Evolutionary conservation across 2,888 invertebrate genomes (phyloP).

Genomic region (Agrenia bidenticulata): DNA sequence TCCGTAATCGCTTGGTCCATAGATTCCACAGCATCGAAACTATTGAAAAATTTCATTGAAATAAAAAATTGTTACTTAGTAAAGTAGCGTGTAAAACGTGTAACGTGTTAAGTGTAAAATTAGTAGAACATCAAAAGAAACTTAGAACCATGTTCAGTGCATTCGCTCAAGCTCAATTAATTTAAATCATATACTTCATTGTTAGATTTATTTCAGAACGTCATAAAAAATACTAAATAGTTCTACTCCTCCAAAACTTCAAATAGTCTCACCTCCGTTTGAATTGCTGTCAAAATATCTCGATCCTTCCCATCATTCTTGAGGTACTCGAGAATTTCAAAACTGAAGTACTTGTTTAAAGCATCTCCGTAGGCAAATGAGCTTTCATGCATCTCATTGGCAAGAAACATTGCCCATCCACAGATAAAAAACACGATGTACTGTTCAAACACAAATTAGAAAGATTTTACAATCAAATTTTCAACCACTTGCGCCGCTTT

Average conservation of each 20-base stretch:
- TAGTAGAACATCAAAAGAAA: neutral
- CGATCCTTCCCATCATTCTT: neutral
- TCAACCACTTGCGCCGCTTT: too few relatives aligned
- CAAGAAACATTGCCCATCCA: neutral
- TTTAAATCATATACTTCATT: too few relatives aligned
- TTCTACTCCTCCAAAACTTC: neutral
- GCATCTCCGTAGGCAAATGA: neutral
- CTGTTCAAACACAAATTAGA: too few relatives aligned
- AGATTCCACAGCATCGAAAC: neutral
- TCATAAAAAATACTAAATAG: too few relatives aligned
- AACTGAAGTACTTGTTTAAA: neutral
- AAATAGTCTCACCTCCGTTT: neutral
- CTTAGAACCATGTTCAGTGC: too few relatives aligned
- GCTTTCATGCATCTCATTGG: neutral
- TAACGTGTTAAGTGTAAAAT: neutral
- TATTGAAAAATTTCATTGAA: neutral
- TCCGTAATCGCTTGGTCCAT: neutral
- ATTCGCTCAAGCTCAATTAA: too few relatives aligned
- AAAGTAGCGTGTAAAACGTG: too few relatives aligned
- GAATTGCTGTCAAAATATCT: neutral
- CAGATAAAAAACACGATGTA: neutral
- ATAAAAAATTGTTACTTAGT: too few relatives aligned
- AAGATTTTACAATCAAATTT: too few relatives aligned
- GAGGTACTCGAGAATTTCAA: neutral
- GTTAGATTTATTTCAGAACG: too few relatives aligned